Conservation (phyloP, 1,140 invertebrate species). For the Vollenhovia emeryi region DNA sequence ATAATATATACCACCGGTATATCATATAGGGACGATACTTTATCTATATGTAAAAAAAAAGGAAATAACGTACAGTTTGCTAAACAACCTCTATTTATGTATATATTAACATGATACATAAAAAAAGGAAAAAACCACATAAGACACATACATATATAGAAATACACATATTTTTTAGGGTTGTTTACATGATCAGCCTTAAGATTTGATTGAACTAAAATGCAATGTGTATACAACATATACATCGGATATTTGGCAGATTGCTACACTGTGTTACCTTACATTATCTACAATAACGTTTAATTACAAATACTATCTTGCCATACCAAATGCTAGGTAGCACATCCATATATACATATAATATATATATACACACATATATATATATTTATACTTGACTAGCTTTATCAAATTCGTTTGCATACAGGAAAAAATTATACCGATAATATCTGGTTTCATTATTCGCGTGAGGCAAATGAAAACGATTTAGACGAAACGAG, state of each 20-base stretch:
- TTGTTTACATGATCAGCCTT: conserved; percentile 86
- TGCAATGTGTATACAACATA: conserved; percentile 74
- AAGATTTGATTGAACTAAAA: conserved; percentile 81
- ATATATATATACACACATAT: conserved; percentile 71
- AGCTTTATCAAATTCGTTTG: conserved; percentile 77
- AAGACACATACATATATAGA: conserved; percentile 82
- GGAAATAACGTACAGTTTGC: conserved; percentile 80
- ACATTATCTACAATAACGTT: conserved; percentile 75
- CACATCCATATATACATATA: conserved; percentile 73
- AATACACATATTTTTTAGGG: conserved; percentile 86
- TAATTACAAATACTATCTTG: conserved; percentile 79
- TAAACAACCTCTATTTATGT: conserved; percentile 85
- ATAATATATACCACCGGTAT: conserved; percentile 76
- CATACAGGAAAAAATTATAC: conserved; percentile 67
- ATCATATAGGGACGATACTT: conserved; percentile 81
- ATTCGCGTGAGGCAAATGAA: conserved; percentile 2
- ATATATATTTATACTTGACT: conserved; percentile 77
- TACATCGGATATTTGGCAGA: conserved; percentile 77
- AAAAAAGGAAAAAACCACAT: conserved; percentile 74
- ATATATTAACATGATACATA: conserved; percentile 78
- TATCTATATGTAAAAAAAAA: conserved; percentile 76
- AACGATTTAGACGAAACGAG: conserved; percentile 29
- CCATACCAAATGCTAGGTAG: conserved; percentile 82
- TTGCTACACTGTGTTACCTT: conserved; percentile 77
- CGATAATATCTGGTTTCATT: conserved; percentile 48